These are phyloP conservation scores for Colius striatus DNA, from an alignment of 2,113 vertebrate genomes.

Conservation along the genomic window DNA sequence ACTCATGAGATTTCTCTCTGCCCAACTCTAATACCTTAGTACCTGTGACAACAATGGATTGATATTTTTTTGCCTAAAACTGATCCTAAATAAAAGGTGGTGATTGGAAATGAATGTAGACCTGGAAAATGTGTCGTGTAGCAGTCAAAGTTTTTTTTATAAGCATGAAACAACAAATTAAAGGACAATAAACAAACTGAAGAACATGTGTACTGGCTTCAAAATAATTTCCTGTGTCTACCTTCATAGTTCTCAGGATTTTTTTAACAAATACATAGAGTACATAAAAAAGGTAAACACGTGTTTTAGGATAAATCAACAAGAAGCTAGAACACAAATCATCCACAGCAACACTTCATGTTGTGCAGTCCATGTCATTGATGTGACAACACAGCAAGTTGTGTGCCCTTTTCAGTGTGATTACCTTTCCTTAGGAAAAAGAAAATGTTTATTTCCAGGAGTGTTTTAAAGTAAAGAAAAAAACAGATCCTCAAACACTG, in stretches of 20 bases:
- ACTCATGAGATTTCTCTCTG: too few species aligned
- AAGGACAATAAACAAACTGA: background rate
- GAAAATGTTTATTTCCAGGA: background rate
- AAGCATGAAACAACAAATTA: background rate
- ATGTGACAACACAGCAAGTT: background rate
- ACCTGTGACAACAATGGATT: background rate
- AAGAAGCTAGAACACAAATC: background rate
- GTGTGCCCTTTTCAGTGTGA: background rate
- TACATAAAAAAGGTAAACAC: background rate
- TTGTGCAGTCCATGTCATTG: background rate
- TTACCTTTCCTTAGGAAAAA: slow-evolving; percentile 23
- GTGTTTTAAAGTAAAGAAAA: background rate
- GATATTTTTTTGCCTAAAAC: background rate
- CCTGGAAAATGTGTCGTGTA: background rate
- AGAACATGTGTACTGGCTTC: background rate
- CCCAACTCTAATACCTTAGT: background rate
- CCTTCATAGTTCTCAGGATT: background rate
- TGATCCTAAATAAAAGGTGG: background rate
- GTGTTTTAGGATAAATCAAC: background rate
- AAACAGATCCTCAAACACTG: background rate
- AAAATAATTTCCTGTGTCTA: background rate
- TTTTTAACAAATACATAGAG: background rate
- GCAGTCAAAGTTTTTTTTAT: background rate
- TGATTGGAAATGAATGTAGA: background rate
- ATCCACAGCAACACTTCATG: background rate